Conservation (phyloP, 1,140 invertebrate genomes). For the Gonioctena quinquepunctata region DNA sequence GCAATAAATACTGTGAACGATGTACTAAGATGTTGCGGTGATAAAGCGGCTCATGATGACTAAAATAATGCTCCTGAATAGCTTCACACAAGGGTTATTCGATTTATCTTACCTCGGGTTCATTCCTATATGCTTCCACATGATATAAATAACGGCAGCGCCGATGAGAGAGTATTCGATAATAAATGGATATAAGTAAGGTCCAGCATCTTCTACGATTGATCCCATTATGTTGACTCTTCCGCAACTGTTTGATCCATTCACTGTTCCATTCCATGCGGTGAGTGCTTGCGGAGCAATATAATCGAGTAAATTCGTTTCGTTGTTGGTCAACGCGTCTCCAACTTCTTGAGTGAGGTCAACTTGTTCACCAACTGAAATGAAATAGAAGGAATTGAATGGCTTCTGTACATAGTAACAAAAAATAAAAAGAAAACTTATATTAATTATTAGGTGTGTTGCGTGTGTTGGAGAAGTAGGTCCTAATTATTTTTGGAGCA, state of each 20-base stretch:
- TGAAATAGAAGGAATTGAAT: no score
- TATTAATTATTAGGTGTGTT: no score
- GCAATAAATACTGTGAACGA: no score
- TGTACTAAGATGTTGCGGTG: no score
- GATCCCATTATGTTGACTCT: conserved; percentile 90
- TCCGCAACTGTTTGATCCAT: conserved; percentile 64
- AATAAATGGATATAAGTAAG: conserved; percentile 94
- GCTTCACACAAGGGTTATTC: no score
- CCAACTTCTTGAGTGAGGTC: conserved; percentile 22
- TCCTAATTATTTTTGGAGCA: no score
- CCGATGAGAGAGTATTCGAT: conserved; percentile 97
- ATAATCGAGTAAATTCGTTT: conserved; percentile 46
- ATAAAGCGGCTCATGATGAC: no score
- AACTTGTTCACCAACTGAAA: conserved; percentile 44
- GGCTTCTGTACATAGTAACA: no score
- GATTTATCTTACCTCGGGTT: conserved; percentile 72
- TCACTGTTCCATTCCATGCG: conserved; percentile 34
- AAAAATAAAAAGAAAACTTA: no score
- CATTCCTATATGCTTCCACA: conserved; percentile 94
- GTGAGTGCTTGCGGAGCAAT: conserved; percentile 47
- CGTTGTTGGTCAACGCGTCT: conserved; percentile 38
- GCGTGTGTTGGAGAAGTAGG: no score
- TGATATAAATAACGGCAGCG: conserved; percentile 95
- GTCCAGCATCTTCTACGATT: conserved; percentile 87
- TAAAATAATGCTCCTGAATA: no score